A percentile compares a stretch with the other conserved stretches of the same genome.
phyloP scores from a whole-genome alignment of 2,113 vertebrate genomes.

The Poecile atricapillus region DNA sequence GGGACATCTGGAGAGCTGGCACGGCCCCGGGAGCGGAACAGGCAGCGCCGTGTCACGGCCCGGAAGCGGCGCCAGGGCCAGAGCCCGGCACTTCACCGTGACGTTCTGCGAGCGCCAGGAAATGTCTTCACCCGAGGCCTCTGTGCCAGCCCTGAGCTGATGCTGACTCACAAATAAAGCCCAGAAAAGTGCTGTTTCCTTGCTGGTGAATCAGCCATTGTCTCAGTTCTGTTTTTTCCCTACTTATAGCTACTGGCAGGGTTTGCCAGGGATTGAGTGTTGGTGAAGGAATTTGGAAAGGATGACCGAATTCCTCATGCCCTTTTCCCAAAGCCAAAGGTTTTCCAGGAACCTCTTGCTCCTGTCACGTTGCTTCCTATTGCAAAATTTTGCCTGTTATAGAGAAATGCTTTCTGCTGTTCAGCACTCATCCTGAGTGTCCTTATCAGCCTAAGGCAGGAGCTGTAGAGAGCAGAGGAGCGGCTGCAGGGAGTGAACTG shows the following conservation, averaged over 20 bases:
- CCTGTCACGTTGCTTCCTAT: background rate
- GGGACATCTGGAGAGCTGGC: slow-evolving; percentile 56
- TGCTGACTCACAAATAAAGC: slow-evolving; percentile 61
- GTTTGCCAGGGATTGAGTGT: slow-evolving; percentile 24
- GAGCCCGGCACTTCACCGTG: background rate
- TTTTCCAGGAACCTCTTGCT: slow-evolving; percentile 11
- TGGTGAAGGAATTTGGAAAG: slow-evolving; percentile 38
- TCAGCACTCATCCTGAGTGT: background rate
- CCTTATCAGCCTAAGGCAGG: background rate
- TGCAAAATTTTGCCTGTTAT: background rate
- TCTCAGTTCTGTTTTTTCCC: background rate
- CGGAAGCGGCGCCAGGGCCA: background rate
- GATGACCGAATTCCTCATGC: slow-evolving; percentile 45
- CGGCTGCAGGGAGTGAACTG: background rate
- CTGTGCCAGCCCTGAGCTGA: slow-evolving; percentile 8
- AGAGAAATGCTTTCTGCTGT: background rate
- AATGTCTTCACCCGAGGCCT: slow-evolving; percentile 4
- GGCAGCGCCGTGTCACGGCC: background rate
- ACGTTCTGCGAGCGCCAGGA: background rate
- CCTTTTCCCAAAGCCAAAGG: background rate
- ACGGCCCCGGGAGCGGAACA: background rate
- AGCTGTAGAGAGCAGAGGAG: background rate
- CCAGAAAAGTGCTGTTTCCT: slow-evolving; percentile 38
- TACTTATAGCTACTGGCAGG: background rate
- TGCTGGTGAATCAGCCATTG: slow-evolving; percentile 59